A percentile compares a stretch with the other conserved stretches of the same genome.
Conservation (phyloP, 2,113 vertebrate genomes). For the Seriola quinqueradiata region DNA sequence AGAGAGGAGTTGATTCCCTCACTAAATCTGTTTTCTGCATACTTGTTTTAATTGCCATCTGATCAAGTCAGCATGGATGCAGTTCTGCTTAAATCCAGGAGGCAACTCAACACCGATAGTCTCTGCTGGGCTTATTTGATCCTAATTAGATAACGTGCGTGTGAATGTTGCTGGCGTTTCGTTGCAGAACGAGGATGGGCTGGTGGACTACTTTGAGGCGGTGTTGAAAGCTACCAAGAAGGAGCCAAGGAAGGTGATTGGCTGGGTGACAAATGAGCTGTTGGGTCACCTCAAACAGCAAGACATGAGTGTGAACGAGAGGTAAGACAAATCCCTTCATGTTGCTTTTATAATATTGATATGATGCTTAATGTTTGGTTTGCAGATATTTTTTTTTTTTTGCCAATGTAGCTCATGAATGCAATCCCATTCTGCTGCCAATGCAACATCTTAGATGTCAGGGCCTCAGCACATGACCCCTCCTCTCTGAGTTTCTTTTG, state of each 20-base stretch:
- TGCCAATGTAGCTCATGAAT: not conserved
- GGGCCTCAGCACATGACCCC: not conserved
- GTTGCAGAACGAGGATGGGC: slow-evolving; percentile 92
- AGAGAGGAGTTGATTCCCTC: not conserved
- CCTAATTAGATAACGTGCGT: slow-evolving; percentile 24
- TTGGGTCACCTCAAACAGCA: slow-evolving; percentile 89
- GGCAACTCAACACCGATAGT: slow-evolving; percentile 21
- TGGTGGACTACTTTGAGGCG: slow-evolving; percentile 92
- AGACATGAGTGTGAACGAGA: slow-evolving; percentile 89
- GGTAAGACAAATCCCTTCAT: slow-evolving; percentile 82
- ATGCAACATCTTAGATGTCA: not conserved
- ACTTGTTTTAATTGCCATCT: slow-evolving; percentile 32
- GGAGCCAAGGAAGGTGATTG: slow-evolving; percentile 92
- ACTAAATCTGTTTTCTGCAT: not conserved
- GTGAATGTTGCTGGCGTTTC: not conserved
- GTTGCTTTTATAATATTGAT: not conserved
- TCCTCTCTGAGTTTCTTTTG: not conserved
- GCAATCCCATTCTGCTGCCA: not conserved
- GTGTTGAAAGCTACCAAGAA: slow-evolving; percentile 87
- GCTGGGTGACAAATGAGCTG: slow-evolving; percentile 92
- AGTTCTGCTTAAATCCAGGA: slow-evolving; percentile 20
- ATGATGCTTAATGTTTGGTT: not conserved
- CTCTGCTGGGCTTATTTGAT: slow-evolving; percentile 12
- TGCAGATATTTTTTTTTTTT: not conserved
- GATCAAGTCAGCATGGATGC: slow-evolving; percentile 6